phyloP scores from a whole-genome alignment of 1,140 invertebrate genomes.

The Heliconius congener region DNA sequence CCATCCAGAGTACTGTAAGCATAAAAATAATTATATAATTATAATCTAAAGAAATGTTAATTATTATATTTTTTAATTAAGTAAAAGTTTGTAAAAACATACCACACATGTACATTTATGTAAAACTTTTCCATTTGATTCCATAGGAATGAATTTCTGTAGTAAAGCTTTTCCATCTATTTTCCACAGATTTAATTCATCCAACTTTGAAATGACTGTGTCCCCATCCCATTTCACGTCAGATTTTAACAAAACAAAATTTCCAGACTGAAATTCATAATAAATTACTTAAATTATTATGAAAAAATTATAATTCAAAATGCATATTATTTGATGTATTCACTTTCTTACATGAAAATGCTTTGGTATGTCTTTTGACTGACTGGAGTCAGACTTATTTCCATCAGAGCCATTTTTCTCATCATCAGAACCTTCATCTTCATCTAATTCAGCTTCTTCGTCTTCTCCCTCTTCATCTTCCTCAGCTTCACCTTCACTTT shows the following conservation, averaged over 20 bases:
- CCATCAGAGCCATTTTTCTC: constrained; percentile 81
- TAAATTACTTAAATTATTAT: constrained; percentile 12
- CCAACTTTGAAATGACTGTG: constrained; percentile 75
- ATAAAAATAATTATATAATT: constrained; percentile 25
- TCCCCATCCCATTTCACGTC: constrained; percentile 83
- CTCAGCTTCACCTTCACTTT: constrained; percentile 70
- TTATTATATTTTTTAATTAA: neutral
- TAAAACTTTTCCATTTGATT: constrained; percentile 85
- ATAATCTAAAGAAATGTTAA: constrained; percentile 10
- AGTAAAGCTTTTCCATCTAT: constrained; percentile 90
- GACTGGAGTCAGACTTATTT: constrained; percentile 80
- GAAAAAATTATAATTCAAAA: neutral
- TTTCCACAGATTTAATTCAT: constrained; percentile 87
- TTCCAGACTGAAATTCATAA: constrained; percentile 83
- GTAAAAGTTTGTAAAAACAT: constrained; percentile 54
- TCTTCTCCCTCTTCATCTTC: constrained; percentile 76
- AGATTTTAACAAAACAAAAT: constrained; percentile 86
- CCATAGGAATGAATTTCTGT: constrained; percentile 89
- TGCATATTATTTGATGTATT: neutral
- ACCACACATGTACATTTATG: constrained; percentile 90
- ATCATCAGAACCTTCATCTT: constrained; percentile 80
- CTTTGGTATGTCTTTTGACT: constrained; percentile 81
- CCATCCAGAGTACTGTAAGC: constrained; percentile 86
- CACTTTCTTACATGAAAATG: constrained; percentile 77
- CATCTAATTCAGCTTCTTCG: constrained; percentile 71